A percentile compares a stretch with the other conserved stretches of the same genome.
Conservation (phyloP, 2,113 vertebrate species). For the Paramormyrops kingsleyae region DNA sequence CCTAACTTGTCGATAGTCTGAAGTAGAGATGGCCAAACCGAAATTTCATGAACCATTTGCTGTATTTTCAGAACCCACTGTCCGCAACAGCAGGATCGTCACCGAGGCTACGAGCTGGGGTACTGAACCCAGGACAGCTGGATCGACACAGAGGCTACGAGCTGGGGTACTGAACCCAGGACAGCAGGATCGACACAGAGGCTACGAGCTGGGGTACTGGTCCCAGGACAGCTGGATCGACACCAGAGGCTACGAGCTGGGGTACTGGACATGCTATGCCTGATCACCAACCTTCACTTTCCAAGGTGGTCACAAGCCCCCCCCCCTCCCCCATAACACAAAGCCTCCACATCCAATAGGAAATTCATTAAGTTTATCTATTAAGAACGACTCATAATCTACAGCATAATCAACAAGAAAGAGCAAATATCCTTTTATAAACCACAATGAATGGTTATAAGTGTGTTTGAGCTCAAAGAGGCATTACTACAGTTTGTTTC, state of each 20-base stretch:
- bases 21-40: not conserved
- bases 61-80: too few species aligned
- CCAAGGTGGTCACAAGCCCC: not conserved
- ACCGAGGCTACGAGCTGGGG: not conserved
- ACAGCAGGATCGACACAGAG: not conserved
- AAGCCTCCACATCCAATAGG: not conserved
- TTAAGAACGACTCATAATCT: not conserved
- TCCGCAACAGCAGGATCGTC: not conserved
- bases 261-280: not conserved
- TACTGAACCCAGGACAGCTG: not conserved
- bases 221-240: not conserved
- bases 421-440: not conserved
- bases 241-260: too few species aligned
- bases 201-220: not conserved
- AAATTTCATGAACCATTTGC: too few species aligned
- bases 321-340: not conserved
- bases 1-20: too few species aligned
- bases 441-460: not conserved
- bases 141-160: not conserved
- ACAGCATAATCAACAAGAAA: not conserved
- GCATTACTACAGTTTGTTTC: not conserved
- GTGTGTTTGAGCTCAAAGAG: not conserved
- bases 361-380: not conserved
- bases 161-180: not conserved
- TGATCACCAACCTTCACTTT: not conserved